Conservation (phyloP, 2,797 vertebrate genomes). For the Chromobotia macracanthus region DNA sequence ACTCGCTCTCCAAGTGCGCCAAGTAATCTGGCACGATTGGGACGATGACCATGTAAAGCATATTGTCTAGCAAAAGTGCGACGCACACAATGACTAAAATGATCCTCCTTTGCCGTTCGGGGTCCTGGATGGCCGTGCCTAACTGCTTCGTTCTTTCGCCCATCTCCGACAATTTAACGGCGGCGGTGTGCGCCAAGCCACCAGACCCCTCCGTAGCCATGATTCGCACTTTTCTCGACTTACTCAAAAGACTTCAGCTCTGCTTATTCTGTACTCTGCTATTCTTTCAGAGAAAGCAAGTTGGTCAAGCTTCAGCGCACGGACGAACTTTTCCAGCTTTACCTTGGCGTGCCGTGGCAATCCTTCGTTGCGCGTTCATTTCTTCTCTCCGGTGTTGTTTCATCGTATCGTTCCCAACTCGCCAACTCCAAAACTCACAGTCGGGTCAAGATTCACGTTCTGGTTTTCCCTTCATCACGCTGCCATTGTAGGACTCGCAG, state of each 20-base stretch:
- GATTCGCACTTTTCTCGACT: conserved; percentile 38
- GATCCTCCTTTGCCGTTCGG: conserved; percentile 86
- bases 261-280: conserved; percentile 51
- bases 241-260: conserved; percentile 11
- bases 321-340: conserved; percentile 71
- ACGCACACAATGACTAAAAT: conserved; percentile 90
- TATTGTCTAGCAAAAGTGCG: conserved; percentile 94
- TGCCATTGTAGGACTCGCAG: conserved; percentile 35
- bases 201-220: conserved; percentile 75
- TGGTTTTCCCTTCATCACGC: conserved; percentile 51
- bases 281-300: conserved; percentile 54
- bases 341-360: conserved; percentile 60
- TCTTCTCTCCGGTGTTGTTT: conserved; percentile 69
- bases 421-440: conserved; percentile 46
- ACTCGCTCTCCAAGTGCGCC: conserved; percentile 77
- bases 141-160: conserved; percentile 86
- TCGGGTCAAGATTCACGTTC: conserved; percentile 61
- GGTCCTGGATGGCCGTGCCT: conserved; percentile 82
- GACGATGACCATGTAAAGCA: conserved; percentile 99
- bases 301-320: conserved; percentile 56
- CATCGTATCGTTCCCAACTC: conserved; percentile 71
- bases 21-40: conserved; percentile 96
- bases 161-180: conserved; percentile 87
- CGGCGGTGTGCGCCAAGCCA: conserved; percentile 82
- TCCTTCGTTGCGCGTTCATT: conserved; percentile 72